Base-by-base conservation (phyloP, 2,797 vertebrate genomes). In the Halcyon smyrnensis region DNA sequence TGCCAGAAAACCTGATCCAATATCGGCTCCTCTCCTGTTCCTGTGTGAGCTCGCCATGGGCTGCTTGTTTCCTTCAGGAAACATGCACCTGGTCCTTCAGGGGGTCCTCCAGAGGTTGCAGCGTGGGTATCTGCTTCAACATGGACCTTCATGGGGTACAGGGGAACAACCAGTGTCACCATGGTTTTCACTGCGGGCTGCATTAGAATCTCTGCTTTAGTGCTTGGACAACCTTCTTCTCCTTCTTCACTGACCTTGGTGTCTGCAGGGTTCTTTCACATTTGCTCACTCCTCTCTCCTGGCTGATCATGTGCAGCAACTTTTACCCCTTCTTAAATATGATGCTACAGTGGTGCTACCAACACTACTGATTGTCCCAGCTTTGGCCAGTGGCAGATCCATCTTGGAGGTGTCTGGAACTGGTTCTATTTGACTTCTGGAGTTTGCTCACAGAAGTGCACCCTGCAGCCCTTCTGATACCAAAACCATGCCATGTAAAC, bases 351-450 rank as follows among this genome's bases (percentile, higher is more conserved):
- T n/a, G 13, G 6, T 1, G 1, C 16, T 71, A 34, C 34, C 28
- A 25, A 15, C 65, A 28, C 78, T 7, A 19, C 10, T 41, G 37
- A 24, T 6, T 28, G n/a, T 24, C 24, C 12, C 17, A 45, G 5
- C 1, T 51, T 65, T 65, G 45, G 12, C n/a, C n/a, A 59, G 28
- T 0, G 1, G 17, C 0, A 1, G 15, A 21, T 70, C 15, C 15
- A 5, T 43, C 54, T 82, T 46, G 50, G 36, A 84, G 39, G 7
- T 5, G 1, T 16, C 37, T 84, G 45, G 37, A 75, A 39, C 13
- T 67, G n/a, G 6, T 12, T 71, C 8, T 76, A 54, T 75, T 30
- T n/a, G 25, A 84, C 12, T 92, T 86, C 76, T 73, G 15, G 2
- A 15, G 8, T 64, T 41, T 56, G 69, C 30, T 63, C 48, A 91